Evolutionary conservation across 2,113 vertebrate genomes (phyloP).

Genomic region (Scomber scombrus): DNA sequence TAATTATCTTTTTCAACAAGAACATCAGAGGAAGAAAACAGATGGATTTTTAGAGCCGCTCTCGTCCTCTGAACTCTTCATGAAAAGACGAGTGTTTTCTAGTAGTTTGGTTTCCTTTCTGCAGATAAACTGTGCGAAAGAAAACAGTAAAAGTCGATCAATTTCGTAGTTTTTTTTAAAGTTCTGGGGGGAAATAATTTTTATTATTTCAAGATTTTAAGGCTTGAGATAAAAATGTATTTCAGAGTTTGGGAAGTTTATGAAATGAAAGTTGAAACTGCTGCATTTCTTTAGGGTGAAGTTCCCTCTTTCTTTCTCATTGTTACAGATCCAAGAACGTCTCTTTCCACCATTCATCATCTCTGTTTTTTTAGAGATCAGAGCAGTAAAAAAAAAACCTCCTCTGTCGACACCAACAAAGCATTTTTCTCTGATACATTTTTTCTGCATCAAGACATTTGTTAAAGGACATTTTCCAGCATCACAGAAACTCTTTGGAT

Average conservation of each 20-base stretch:
- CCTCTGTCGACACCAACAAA: background rate
- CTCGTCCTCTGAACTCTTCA: constrained; percentile 1
- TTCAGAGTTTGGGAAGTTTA: background rate
- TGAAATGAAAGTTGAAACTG: background rate
- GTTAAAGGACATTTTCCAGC: background rate
- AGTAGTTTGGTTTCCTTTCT: background rate
- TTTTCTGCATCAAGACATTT: no score
- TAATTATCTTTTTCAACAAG: background rate
- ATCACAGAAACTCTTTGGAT: background rate
- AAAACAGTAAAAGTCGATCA: background rate
- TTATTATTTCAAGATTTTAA: no score
- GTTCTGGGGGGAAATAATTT: no score
- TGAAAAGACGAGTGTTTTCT: background rate
- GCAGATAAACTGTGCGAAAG: background rate
- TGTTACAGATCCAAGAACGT: no score
- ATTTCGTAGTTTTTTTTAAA: background rate
- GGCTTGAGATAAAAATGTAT: background rate
- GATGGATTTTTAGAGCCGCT: background rate
- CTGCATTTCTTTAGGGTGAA: background rate
- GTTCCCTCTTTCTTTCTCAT: no score
- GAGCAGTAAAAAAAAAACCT: no score
- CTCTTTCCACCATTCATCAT: no score
- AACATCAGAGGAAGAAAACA: constrained; percentile 8
- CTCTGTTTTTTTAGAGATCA: no score
- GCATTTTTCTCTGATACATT: background rate